phyloP scores from a whole-genome alignment of 2,797 vertebrate species.

The Serranus cabrilla region DNA sequence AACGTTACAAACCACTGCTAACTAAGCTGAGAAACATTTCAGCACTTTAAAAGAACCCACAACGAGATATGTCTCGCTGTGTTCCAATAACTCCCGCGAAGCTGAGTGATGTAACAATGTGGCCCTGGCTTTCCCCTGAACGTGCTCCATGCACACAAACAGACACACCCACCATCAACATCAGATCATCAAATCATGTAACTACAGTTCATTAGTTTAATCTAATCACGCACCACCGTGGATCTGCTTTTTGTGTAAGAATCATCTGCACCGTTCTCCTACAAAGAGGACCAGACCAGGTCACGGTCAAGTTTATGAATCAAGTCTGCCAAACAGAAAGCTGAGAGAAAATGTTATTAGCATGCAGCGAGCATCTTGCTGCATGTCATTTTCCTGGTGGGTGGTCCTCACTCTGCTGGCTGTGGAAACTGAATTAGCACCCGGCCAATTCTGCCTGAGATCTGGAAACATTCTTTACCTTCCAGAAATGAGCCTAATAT shows the following conservation, averaged over 20 bases:
- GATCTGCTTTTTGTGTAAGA: conserved; percentile 19
- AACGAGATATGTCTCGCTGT: conserved; percentile 17
- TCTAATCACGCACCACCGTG: conserved; percentile 4
- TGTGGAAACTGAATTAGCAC: conserved; percentile 87
- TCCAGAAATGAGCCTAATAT: conserved; percentile 87
- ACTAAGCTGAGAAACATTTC: conserved; percentile 36
- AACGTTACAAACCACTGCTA: conserved; percentile 53
- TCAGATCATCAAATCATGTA: conserved; percentile 39
- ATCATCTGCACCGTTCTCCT: background rate
- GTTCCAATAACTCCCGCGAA: conserved; percentile 8
- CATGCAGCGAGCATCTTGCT: conserved; percentile 63
- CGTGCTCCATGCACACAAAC: conserved; percentile 19
- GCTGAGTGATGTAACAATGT: conserved; percentile 6
- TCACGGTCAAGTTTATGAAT: conserved; percentile 16
- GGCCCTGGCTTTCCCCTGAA: conserved; percentile 12
- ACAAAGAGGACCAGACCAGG: background rate
- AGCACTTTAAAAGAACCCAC: conserved; percentile 23
- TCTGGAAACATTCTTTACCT: conserved; percentile 92
- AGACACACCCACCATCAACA: background rate
- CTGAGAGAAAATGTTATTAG: conserved; percentile 71
- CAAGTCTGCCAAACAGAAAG: conserved; percentile 15
- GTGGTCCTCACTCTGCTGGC: conserved; percentile 84
- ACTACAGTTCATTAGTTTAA: conserved; percentile 7
- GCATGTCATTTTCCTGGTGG: conserved; percentile 77
- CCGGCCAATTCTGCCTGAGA: conserved; percentile 84